Base-by-base conservation (phyloP, 1,140 invertebrate genomes). In the Muscidifurax raptorellus region DNA sequence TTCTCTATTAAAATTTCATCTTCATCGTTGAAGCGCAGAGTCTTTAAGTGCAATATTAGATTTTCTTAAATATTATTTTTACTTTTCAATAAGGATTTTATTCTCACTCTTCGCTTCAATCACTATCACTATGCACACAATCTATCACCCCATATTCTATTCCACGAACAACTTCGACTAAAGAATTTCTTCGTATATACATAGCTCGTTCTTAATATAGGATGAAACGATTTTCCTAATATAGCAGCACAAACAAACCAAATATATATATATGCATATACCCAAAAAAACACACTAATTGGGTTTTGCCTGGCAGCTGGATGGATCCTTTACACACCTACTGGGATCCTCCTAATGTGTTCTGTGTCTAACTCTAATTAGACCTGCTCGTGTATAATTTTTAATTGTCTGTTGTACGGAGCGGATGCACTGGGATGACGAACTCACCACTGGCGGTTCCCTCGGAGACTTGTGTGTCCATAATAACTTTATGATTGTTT, bases 301-400 rank as follows among this genome's bases (percentile, higher is more conserved):
- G 74, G 84, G 10, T 69, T 85, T 84, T 28, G 28, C 36, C 44
- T 80, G 83, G n/a, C 72, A 80, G 22, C 32, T 71, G 74, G 36
- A 77, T 75, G 79, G 64, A 78, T 47, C 67, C 52, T 82, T 82
- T 74, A n/a, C 44, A n/a, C 22, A 66, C 5, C 36, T 40, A 5
- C 36, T 30, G 32, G 36, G 32, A 64, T 25, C 84, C 44, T 47
- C 30, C 77, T 79, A 47, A 40, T 85, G 79, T 85, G 71, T 80
- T 67, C 5, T 85, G 77, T 81, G 79, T 85, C 80, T 85, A 85
- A 85, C 84, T 82, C 67, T 80, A 47, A 80, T 85, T 85, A 77
- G 80, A 82, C 74, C 69, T 66, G n/a, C 59, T 77, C 72, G 74
- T 85, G 28, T 82, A 82, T 85, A 82, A 77, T 85, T 32, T 59